Percentiles rank a stretch among this genome's conserved stretches.
Conservation (phyloP, 2,797 vertebrate genomes). For the Bradypodion pumilum region DNA sequence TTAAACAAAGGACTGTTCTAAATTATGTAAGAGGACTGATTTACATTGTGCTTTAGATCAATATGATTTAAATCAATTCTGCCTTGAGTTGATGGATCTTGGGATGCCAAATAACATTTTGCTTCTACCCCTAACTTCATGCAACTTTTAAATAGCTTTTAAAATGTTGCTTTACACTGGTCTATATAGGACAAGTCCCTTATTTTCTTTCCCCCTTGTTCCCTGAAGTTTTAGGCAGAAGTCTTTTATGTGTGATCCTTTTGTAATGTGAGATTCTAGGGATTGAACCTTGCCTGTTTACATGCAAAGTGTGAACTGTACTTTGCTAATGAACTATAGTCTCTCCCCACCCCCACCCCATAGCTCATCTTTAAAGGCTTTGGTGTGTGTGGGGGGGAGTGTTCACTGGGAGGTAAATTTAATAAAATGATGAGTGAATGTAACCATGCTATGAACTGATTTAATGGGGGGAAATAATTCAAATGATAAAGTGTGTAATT, state of each 20-base stretch:
- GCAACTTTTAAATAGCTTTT: too few species aligned
- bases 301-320: neutral
- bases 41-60: too few species aligned
- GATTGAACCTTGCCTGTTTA: neutral
- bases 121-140: too few species aligned
- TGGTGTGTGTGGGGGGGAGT: slow-evolving; percentile 60
- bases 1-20: too few species aligned
- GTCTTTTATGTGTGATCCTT: neutral
- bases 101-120: too few species aligned
- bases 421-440: slow-evolving; percentile 65
- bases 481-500: slow-evolving; percentile 70
- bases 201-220: neutral
- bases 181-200: too few species aligned
- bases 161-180: too few species aligned
- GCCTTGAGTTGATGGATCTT: too few species aligned
- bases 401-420: slow-evolving; percentile 56
- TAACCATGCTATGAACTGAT: slow-evolving; percentile 65
- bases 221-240: neutral
- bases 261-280: neutral
- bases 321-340: neutral
- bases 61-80: too few species aligned
- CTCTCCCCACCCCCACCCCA: neutral
- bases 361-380: neutral
- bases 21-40: too few species aligned
- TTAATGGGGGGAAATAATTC: slow-evolving; percentile 71